phyloP scores from a whole-genome alignment of 2,113 vertebrate genomes.

The Paradoxurus hermaphroditus region DNA sequence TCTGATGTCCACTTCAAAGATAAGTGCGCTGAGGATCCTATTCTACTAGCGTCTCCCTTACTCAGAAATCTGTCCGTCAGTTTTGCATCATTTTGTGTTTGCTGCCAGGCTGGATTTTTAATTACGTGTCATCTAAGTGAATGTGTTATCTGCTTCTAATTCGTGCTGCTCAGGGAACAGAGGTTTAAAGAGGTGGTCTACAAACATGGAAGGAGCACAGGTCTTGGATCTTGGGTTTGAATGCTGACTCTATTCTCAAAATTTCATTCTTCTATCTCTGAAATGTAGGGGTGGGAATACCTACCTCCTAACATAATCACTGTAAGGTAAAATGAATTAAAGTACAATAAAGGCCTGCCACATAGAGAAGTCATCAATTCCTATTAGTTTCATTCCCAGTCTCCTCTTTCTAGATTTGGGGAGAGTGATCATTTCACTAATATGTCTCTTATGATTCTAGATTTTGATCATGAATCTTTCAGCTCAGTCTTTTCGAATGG shows the following conservation, averaged over 20 bases:
- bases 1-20: background rate
- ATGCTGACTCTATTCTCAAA: background rate
- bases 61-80: background rate
- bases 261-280: background rate
- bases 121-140: background rate
- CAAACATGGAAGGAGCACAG: background rate
- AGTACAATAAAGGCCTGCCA: background rate
- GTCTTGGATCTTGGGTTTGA: background rate
- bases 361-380: background rate
- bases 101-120: background rate
- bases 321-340: background rate
- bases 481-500: background rate
- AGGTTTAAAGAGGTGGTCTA: background rate
- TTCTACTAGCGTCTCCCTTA: background rate
- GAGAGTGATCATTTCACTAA: background rate
- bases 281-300: background rate
- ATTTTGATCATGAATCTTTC: background rate
- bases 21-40: background rate
- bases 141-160: background rate
- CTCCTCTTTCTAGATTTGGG: background rate
- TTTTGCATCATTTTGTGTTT: background rate
- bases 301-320: background rate
- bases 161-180: background rate
- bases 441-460: background rate
- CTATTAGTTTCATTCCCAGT: background rate